Base-by-base conservation (phyloP, 2,888 invertebrate genomes). In the Syrphus vitripennis region DNA sequence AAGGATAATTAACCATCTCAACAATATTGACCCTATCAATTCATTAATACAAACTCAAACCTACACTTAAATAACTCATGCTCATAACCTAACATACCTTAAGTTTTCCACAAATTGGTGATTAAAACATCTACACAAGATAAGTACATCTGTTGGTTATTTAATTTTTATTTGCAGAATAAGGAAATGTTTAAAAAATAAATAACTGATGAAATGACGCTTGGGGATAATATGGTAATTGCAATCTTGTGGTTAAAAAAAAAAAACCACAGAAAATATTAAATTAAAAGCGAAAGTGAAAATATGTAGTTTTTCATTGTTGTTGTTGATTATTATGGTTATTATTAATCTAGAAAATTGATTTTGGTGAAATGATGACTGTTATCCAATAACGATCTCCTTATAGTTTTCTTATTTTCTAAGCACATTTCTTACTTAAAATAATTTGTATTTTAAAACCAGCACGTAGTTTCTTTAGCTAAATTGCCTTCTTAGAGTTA, bases 281-380 rank as follows among this genome's bases (percentile, higher is more conserved):
- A 21, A 53, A 63, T 67, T 29, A 67, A 80, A 80, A 80, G 40
- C 24, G 74, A 80, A 80, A 80, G 79, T 80, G 16, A 40, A 31
- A 12, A 48, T 57, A 21, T 34, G 21, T 34, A n/a, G 4, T 7
- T 21, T 48, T 4, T 45, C 10, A 6, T 45, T 19, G 0, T 3
- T 9, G 3, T 29, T 48, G 6, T 48, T 48, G 48, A 48, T 21
- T 19, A 21, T 24, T 48, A 21, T n/a, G n/a, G n/a, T n/a, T n/a
- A 50, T 50, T 24, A 48, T 19, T 0, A 24, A 50, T 24, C 24
- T 24, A 4, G 0, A 2, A 6, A 12, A 50, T 26, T 14, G 14
- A 14, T n/a, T 24, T 12, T n/a, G 6, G 24, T 6, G 24, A 50
- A 26, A 48, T 48, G 5, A 21, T 19, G n/a, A n/a, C n/a, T n/a